These are phyloP conservation scores for Brachyopa scutellaris DNA, from an alignment of 2,888 invertebrate species.

Conservation along the genomic window DNA sequence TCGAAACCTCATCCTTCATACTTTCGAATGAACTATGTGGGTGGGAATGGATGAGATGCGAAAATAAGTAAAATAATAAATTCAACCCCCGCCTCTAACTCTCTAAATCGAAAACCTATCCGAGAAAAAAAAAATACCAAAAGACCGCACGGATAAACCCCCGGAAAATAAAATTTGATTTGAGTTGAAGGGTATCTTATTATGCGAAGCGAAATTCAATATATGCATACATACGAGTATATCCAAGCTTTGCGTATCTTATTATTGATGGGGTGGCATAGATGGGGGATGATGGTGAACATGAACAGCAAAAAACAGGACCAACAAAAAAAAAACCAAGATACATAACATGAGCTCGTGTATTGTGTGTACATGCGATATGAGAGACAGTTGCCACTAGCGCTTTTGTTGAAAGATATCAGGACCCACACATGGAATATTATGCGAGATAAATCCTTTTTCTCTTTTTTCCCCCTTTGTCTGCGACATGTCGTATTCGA, in stretches of 20 bases:
- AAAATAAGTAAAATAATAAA: conserved; percentile 41
- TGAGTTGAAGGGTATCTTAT: conserved; percentile 72
- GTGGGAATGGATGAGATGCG: neutral
- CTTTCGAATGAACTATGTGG: neutral
- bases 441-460: conserved; percentile 68
- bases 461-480: neutral
- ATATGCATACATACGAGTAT: conserved; percentile 45
- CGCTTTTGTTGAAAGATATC: conserved; percentile 52
- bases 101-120: conserved; percentile 62
- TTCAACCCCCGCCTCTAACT: conserved; percentile 21
- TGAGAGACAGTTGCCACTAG: conserved; percentile 66
- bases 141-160: conserved; percentile 62
- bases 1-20: neutral
- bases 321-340: no score
- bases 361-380: conserved; percentile 50
- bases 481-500: neutral
- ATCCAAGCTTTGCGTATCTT: conserved; percentile 67
- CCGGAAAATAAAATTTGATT: conserved; percentile 73
- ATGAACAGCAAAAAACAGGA: conserved; percentile 2
- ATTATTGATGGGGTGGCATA: conserved; percentile 52
- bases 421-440: conserved; percentile 59
- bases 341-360: conserved; percentile 25
- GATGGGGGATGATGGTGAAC: conserved; percentile 1
- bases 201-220: conserved; percentile 71
- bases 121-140: conserved; percentile 39